These are phyloP conservation scores for Scelioninae gen. 2 DNA, from an alignment of 2,888 invertebrate species.

Conservation along the genomic window DNA sequence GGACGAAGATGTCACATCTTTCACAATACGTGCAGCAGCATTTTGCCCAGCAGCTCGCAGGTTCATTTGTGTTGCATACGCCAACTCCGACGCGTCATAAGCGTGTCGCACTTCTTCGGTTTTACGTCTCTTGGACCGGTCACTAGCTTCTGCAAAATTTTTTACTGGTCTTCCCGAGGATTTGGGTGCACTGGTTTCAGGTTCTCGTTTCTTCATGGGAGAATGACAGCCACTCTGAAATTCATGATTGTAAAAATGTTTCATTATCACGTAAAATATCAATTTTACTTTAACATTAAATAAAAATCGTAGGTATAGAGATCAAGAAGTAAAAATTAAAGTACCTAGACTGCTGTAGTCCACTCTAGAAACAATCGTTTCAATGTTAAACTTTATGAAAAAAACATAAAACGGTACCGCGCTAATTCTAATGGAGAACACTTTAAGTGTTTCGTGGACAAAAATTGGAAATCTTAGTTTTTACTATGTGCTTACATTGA, in stretches of 20 bases:
- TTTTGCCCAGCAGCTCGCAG: slow-evolving; percentile 13
- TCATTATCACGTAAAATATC: slow-evolving; percentile 1
- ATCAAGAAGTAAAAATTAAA: too few species aligned
- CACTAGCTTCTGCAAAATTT: slow-evolving; percentile 6
- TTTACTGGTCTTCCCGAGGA: slow-evolving; percentile 9
- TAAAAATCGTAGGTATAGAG: too few species aligned
- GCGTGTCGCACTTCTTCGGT: slow-evolving; percentile 12
- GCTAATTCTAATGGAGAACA: too few species aligned
- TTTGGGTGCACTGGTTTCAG: slow-evolving; percentile 1
- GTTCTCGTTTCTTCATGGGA: slow-evolving; percentile 1
- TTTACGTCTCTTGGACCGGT: slow-evolving; percentile 10
- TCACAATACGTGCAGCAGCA: not conserved
- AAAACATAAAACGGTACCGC: too few species aligned
- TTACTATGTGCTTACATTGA: slow-evolving; percentile 1
- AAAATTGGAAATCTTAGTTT: too few species aligned
- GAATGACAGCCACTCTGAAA: slow-evolving; percentile 1
- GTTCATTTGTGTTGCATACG: slow-evolving; percentile 11
- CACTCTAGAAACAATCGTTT: too few species aligned
- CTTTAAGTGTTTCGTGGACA: too few species aligned
- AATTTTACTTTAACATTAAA: too few species aligned
- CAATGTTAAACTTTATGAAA: too few species aligned
- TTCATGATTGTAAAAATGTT: slow-evolving; percentile 1
- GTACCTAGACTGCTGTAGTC: too few species aligned
- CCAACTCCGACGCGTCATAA: too few species aligned
- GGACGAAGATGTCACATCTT: too few species aligned